phyloP scores from a whole-genome alignment of 2,113 vertebrate genomes.

The Alexandromys fortis region DNA sequence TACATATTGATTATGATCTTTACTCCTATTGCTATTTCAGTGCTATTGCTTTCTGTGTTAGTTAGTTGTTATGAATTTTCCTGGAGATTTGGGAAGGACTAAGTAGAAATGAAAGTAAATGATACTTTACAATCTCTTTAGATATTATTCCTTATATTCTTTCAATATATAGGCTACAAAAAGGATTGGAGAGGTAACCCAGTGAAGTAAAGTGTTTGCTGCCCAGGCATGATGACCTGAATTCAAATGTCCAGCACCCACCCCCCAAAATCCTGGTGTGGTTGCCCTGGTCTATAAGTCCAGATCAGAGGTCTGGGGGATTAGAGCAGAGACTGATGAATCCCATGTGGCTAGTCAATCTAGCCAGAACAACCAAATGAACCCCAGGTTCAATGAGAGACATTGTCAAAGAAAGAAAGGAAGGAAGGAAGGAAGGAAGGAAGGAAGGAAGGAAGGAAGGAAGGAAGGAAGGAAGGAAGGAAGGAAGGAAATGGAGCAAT shows the following conservation, averaged over 20 bases:
- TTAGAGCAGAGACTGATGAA: background rate
- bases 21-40: conserved; percentile 14
- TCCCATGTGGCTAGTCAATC: background rate
- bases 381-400: background rate
- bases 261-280: background rate
- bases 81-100: conserved; percentile 23
- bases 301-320: background rate
- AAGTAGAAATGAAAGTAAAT: conserved; percentile 27
- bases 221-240: background rate
- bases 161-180: background rate
- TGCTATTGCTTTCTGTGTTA: conserved; percentile 9
- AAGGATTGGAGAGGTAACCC: background rate
- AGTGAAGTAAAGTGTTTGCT: background rate
- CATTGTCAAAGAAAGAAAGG: background rate
- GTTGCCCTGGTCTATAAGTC: background rate
- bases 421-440: no score
- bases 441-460: no score
- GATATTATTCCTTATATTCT: background rate
- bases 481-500: no score
- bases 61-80: background rate
- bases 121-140: conserved; percentile 15
- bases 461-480: no score
- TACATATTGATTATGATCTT: conserved; percentile 1
- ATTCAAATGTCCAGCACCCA: background rate
- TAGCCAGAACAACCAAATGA: background rate